Conservation (phyloP, 2,113 vertebrate genomes). For the Phylloscopus trochilus region DNA sequence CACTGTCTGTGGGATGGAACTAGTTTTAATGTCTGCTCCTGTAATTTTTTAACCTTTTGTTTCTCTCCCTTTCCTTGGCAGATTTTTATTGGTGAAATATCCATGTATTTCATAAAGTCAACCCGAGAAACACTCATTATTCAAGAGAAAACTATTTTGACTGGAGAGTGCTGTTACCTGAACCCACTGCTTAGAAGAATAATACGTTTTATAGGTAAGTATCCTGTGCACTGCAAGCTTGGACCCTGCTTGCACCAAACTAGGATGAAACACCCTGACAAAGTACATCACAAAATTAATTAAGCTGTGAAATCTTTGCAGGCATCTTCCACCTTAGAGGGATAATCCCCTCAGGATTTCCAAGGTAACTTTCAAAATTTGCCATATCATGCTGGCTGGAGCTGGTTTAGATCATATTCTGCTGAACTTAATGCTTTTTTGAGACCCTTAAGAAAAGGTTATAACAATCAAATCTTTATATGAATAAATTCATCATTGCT, state of each 20-base stretch:
- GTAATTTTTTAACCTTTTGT: constrained; percentile 20
- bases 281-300: background rate
- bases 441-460: constrained; percentile 6
- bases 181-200: constrained; percentile 94
- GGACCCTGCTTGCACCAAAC: background rate
- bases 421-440: constrained; percentile 31
- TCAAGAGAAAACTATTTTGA: constrained; percentile 97
- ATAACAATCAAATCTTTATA: background rate
- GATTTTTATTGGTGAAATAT: constrained; percentile 97
- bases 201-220: constrained; percentile 93
- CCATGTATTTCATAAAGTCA: constrained; percentile 97
- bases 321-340: constrained; percentile 24
- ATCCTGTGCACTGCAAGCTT: background rate
- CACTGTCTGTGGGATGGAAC: background rate
- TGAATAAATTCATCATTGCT: constrained; percentile 20
- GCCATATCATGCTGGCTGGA: background rate
- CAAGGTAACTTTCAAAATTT: constrained; percentile 24
- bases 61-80: constrained; percentile 51
- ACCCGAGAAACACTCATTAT: constrained; percentile 89
- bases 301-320: constrained; percentile 38
- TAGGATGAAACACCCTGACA: background rate
- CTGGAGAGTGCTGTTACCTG: constrained; percentile 97
- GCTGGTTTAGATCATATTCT: background rate
- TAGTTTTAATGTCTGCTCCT: background rate
- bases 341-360: background rate